These are phyloP conservation scores for Alloplasta piceator DNA, from an alignment of 2,888 invertebrate genomes.

Conservation along the genomic window DNA sequence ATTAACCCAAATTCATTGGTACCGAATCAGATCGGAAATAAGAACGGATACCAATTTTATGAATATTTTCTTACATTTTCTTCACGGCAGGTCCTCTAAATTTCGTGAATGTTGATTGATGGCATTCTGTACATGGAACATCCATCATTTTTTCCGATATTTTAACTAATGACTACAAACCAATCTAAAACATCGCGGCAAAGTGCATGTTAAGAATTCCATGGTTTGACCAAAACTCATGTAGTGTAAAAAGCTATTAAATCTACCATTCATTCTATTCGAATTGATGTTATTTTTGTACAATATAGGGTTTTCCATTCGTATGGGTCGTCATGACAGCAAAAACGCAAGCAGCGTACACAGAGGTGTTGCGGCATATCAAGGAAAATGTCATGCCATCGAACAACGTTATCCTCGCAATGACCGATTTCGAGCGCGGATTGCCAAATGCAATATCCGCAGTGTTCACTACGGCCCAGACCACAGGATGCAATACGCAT, in stretches of 20 bases:
- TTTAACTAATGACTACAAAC: too few relatives aligned
- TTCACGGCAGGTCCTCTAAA: too few relatives aligned
- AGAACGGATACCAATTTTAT: too few relatives aligned
- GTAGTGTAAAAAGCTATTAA: constrained; percentile 6
- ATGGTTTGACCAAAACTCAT: background rate
- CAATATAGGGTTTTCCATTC: constrained; percentile 14
- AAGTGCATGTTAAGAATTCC: too few relatives aligned
- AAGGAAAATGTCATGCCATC: background rate
- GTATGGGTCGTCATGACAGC: constrained; percentile 7
- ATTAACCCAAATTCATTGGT: too few relatives aligned
- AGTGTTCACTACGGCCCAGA: constrained; percentile 23
- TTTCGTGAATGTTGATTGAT: too few relatives aligned
- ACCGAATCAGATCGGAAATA: too few relatives aligned
- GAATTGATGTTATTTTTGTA: background rate
- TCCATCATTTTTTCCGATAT: too few relatives aligned
- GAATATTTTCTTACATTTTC: too few relatives aligned
- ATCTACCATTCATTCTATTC: background rate
- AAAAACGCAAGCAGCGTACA: constrained; percentile 29
- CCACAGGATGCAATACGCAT: constrained; percentile 44
- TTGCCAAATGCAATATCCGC: constrained; percentile 22
- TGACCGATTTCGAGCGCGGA: constrained; percentile 39
- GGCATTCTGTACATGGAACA: too few relatives aligned
- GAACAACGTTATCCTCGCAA: constrained; percentile 13
- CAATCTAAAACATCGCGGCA: too few relatives aligned
- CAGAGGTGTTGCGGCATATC: background rate